These are phyloP conservation scores for Folsomia candida DNA, from an alignment of 2,888 invertebrate species.

Conservation along the genomic window DNA sequence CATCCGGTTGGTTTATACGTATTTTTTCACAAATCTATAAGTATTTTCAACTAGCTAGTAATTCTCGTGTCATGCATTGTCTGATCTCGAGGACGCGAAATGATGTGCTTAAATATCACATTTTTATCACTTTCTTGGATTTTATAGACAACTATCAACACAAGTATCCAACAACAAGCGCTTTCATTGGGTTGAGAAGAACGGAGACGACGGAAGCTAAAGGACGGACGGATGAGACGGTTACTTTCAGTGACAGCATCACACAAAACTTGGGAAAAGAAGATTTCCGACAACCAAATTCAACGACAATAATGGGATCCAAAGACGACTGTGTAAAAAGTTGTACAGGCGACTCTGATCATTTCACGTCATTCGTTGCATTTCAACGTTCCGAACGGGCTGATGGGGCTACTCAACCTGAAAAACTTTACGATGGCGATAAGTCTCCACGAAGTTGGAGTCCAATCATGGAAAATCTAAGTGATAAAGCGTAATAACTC, in stretches of 20 bases:
- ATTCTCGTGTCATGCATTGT: too few relatives aligned
- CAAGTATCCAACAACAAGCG: too few relatives aligned
- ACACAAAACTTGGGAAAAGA: background rate
- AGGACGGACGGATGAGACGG: too few relatives aligned
- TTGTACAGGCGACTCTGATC: constrained; percentile 1
- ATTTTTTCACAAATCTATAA: too few relatives aligned
- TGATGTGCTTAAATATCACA: too few relatives aligned
- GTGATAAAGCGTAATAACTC: constrained; percentile 32
- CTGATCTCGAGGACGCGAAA: too few relatives aligned
- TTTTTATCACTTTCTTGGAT: too few relatives aligned
- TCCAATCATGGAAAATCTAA: constrained; percentile 26
- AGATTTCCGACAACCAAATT: background rate
- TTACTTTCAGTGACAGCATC: background rate
- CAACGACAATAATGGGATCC: background rate
- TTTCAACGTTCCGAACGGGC: background rate
- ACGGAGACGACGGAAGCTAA: background rate
- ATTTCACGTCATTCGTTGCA: background rate
- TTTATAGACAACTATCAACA: too few relatives aligned
- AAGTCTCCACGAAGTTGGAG: constrained; percentile 19
- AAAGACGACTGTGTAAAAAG: too few relatives aligned
- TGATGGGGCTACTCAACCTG: background rate
- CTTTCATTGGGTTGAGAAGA: background rate
- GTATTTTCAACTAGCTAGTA: too few relatives aligned
- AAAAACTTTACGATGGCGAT: constrained; percentile 13
- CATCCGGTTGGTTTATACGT: too few relatives aligned